Evolutionary conservation across 2,797 vertebrate genomes (phyloP).

Genomic region (Dallia pectoralis): DNA sequence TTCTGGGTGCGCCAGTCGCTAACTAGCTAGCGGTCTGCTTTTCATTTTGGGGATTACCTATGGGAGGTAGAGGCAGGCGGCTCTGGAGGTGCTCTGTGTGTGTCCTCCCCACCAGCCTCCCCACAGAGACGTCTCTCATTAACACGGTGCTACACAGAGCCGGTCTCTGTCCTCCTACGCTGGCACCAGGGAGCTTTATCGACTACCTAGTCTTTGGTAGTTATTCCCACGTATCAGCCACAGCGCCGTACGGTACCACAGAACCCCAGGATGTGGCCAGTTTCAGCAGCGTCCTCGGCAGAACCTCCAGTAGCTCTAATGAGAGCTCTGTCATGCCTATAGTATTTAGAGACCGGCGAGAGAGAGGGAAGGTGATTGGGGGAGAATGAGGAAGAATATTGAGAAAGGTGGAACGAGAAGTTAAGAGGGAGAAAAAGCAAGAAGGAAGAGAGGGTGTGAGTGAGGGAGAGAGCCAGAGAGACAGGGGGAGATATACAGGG

Average conservation of each 20-base stretch:
- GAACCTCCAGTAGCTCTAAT: slow-evolving; percentile 45
- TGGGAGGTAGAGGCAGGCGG: slow-evolving; percentile 67
- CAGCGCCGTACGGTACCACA: slow-evolving; percentile 36
- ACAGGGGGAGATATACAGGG: not conserved
- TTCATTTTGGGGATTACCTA: slow-evolving; percentile 76
- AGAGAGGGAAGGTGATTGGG: not conserved
- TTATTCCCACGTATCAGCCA: slow-evolving; percentile 50
- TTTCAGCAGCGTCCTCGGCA: not conserved
- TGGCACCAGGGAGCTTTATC: not conserved
- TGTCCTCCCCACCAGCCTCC: slow-evolving; percentile 64
- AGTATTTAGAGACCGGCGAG: slow-evolving; percentile 30
- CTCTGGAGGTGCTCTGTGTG: slow-evolving; percentile 70
- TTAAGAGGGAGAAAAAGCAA: not conserved
- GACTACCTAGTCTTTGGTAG: slow-evolving; percentile 57
- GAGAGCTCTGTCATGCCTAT: slow-evolving; percentile 47
- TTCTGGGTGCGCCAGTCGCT: slow-evolving; percentile 65
- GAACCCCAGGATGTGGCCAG: slow-evolving; percentile 43
- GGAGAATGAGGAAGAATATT: no score
- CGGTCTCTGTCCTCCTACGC: slow-evolving; percentile 51
- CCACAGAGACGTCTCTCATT: slow-evolving; percentile 72
- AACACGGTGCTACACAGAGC: slow-evolving; percentile 59
- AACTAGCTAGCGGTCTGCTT: slow-evolving; percentile 68
- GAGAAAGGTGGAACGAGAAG: not conserved
- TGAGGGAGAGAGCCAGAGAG: slow-evolving; percentile 10
- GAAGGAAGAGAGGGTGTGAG: not conserved